Evolutionary conservation across 2,113 vertebrate genomes (phyloP), one percentile per base, ranked within the genome.

Genomic region (Urocynchramus pylzowi): DNA sequence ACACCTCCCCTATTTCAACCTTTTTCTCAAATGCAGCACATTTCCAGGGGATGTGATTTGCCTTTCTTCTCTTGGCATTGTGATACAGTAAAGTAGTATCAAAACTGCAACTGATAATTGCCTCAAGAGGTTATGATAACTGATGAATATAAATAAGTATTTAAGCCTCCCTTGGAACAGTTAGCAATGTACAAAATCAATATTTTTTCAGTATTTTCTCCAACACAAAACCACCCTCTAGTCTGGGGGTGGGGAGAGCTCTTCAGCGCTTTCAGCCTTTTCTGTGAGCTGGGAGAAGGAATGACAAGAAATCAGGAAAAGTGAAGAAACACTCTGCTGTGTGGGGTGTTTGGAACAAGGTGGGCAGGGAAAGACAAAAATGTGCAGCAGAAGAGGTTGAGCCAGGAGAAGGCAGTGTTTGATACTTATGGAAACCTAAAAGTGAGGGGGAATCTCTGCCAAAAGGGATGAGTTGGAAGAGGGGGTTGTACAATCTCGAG

Each of bases 231-330:
- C 3, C n/a, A 79, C 26, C 17, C 44, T 53, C 26, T 95, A 12
- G 22, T 68, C 20, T 68, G 9, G 7, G 2, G 1, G 16, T 13
- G 20, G 27, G 14, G 45, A 86, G 22, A 57, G 6, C 9, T 86
- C 35, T 27, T 49, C 31, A 47, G 39, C 11, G n/a, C 76, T 80
- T 75, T 67, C 45, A 77, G 70, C 3, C 50, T 69, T 47, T 93
- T 75, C 24, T 60, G 52, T 50, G 50, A 87, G 21, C 39, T 87
- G 35, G 28, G 45, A 93, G 63, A 69, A 64, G 30, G 57, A 87
- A 71, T 0, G 2, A 33, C 0, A 3, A 76, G 30, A 86, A 60
- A 63, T 2, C 2, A 2, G 10, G 49, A 54, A 27, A 82, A 83
- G 30, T 27, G 8, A 69, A 87, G 53, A 23, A 63, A n/a, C 6